Conservation (phyloP, 23 tunicate species). For the Styela plicata region DNA sequence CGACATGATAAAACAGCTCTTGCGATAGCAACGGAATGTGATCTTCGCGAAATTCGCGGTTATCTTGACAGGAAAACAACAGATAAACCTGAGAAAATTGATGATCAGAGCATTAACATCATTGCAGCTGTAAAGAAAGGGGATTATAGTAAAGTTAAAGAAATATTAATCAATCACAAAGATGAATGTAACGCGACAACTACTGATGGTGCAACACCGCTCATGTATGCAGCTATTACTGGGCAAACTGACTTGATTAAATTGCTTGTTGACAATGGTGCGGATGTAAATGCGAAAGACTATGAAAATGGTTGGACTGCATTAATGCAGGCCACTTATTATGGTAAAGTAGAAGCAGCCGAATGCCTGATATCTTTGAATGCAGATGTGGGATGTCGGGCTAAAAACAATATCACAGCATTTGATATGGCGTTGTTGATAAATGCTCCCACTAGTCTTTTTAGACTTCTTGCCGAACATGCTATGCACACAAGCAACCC, state of each 20-base stretch:
- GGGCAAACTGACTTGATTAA: constrained; percentile 75
- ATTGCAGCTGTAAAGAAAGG: constrained; percentile 84
- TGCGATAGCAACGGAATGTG: constrained; percentile 88
- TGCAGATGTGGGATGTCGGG: constrained; percentile 75
- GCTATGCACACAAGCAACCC: constrained; percentile 41
- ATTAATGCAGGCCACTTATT: constrained; percentile 97
- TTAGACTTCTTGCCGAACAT: constrained; percentile 75
- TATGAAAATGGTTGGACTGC: constrained; percentile 99
- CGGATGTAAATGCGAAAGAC: constrained; percentile 92
- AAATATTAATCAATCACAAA: constrained; percentile 21
- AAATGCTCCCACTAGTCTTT: constrained; percentile 62
- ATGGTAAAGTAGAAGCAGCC: constrained; percentile 87
- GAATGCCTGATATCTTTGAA: constrained; percentile 47
- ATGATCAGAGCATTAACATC: constrained; percentile 71
- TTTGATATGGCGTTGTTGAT: constrained; percentile 98
- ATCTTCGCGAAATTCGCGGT: constrained; percentile 73
- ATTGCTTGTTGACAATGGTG: constrained; percentile 68
- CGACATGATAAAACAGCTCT: constrained; percentile 76
- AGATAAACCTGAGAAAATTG: constrained; percentile 77
- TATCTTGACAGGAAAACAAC: constrained; percentile 84
- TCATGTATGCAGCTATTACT: constrained; percentile 88
- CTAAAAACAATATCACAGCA: constrained; percentile 91
- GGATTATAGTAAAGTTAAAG: constrained; percentile 23
- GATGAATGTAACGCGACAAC: constrained; percentile 38
- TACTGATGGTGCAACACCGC: constrained; percentile 95